Evolutionary conservation across 30 jellyfish, hydroid and myxozoan genomes (phyloP), one percentile per base, ranked within the genome.

Genomic region (Euphysa ruthae): DNA sequence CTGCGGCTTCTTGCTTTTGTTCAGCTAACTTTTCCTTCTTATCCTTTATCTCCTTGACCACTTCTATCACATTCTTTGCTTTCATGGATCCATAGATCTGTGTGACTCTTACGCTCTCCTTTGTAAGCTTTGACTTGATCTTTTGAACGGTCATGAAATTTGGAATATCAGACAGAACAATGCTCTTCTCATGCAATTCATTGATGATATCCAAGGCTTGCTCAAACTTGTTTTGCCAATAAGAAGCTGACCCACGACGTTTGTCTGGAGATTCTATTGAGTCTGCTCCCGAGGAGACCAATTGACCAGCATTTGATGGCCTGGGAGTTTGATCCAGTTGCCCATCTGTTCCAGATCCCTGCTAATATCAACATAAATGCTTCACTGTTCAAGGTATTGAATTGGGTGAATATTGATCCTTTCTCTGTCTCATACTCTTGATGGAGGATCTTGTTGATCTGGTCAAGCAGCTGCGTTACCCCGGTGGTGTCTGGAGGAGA

Each of bases 401-500:
- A 16, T 31, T 5, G 55, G 26, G 69, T 18, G 30, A 16, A 56
- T 18, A 56, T 33, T 56, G n/a, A 33, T 18, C 43, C 21, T 27
- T 56, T 56, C 21, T 33, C 69, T 18, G 43, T 56, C 26, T 42
- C 26, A 42, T 56, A 56, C 69, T 56, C 69, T 18, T 33, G 26
- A 42, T 56, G 69, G 43, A 56, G 26, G 18, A 18, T 56, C 43
- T 56, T 33, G n/a, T 56, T 56, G 6, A 56, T 56, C 30, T 56
- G 69, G 26, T 56, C 69, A 56, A 56, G 69, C 43, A 56, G 69
- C 69, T 56, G 69, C 43, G 69, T 56, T 18, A 56, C 4, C 23
- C 69, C 69, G 26, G 69, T 56, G 21, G 69, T 56, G 14, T 56
- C 69, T 18, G 69, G 60, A n/a, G 60, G 60, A 46, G 60, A n/a